Evolutionary conservation across 2,888 invertebrate species (phyloP), one percentile per base, ranked within the genome.

Genomic region (Parochlus steinenii): DNA sequence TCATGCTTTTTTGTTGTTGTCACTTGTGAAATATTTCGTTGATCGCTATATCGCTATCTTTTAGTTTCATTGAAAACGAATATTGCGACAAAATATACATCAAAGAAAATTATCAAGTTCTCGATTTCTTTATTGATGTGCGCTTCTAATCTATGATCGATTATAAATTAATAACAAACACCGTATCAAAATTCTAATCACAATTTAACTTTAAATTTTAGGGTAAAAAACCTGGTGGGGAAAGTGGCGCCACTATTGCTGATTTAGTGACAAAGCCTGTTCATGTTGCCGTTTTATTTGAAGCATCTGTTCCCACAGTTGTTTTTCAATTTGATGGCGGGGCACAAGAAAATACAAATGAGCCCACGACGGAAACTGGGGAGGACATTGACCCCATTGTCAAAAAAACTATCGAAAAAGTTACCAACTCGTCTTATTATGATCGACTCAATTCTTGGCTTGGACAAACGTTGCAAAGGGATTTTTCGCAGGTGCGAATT

Each of bases 361-460:
- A 31, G 6, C 65, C 69, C 44, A 49, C 51, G 27, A 46, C 48
- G 17, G 52, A 61, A 28, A 47, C 52, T n/a, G 63, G 64, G 43
- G 54, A 55, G 8, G 55, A 57, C 40, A 58, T 59, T 2, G 57
- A 48, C 39, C 32, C 41, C 5, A 42, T 43, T 18, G 42, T 43
- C 10, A 47, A 46, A 6, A 53, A 49, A 45, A 48, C 55, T 2
- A 47, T 58, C 26, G 60, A 54, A 45, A 59, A 58, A 43, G 43
- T 52, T 10, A 48, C 49, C 22, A 58, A 60, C 45, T 49, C 76
- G 8, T 69, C 75, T 0, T 85, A 87, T 56, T 85, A 79, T 49
- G 83, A 87, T 55, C 85, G 85, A 50, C 65, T 87, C 1, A 87
- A 87, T 60, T 81, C 83, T 0, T 87, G 86, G 92, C 62, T 92